Conservation (phyloP, 2,797 vertebrate genomes). For the Schizopygopsis malacanthus region DNA sequence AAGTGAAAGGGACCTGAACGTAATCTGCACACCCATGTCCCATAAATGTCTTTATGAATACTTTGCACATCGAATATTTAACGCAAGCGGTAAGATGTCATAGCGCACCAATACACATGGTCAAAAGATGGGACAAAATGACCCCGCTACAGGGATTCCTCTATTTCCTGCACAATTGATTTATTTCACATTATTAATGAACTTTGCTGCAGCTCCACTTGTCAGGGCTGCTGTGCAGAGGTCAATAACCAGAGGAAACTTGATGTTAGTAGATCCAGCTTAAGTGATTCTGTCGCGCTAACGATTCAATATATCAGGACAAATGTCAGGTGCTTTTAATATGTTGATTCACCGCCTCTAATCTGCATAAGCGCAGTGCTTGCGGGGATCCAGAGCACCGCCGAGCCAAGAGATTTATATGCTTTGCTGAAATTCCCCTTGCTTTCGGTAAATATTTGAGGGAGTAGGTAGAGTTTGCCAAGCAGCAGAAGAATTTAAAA, state of each 20-base stretch:
- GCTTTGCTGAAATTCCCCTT: constrained; percentile 54
- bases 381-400: constrained; percentile 71
- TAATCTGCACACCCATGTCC: neutral
- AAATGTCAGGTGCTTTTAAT: constrained; percentile 92
- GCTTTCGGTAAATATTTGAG: constrained; percentile 74
- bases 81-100: constrained; percentile 29
- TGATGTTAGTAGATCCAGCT: constrained; percentile 92
- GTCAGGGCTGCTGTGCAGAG: constrained; percentile 88
- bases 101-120: constrained; percentile 42
- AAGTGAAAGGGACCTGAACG: constrained; percentile 21
- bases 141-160: constrained; percentile 73
- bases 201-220: constrained; percentile 94
- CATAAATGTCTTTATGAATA: constrained; percentile 32
- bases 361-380: constrained; percentile 90
- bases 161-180: constrained; percentile 90
- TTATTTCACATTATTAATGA: constrained; percentile 99
- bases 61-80: constrained; percentile 10
- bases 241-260: constrained; percentile 96
- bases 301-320: constrained; percentile 94
- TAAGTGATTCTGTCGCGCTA: constrained; percentile 95
- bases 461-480: constrained; percentile 51
- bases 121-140: constrained; percentile 58
- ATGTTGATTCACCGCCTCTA: constrained; percentile 88
- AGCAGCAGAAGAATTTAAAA: constrained; percentile 41
- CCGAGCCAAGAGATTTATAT: constrained; percentile 60